These are phyloP conservation scores for Syrmaticus mikado DNA, from an alignment of 2,113 vertebrate species.

Conservation along the genomic window DNA sequence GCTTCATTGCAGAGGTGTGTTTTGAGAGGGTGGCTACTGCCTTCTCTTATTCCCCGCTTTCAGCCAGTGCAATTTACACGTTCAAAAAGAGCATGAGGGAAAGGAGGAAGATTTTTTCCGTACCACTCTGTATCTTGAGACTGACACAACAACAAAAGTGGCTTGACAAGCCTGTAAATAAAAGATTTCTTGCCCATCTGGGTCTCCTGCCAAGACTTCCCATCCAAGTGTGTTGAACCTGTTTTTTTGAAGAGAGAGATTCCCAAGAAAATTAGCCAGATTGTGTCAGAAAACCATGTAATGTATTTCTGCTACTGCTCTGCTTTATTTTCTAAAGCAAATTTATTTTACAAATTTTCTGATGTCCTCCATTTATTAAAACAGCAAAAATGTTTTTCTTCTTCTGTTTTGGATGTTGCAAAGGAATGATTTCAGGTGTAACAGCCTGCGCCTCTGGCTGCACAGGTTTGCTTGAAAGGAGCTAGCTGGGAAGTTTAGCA, in stretches of 20 bases:
- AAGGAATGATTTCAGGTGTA: neutral
- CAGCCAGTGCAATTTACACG: neutral
- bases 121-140: neutral
- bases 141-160: neutral
- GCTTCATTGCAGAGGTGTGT: neutral
- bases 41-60: neutral
- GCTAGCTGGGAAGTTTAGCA: neutral
- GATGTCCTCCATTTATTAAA: neutral
- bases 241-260: neutral
- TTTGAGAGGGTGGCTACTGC: neutral
- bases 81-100: too few relatives aligned
- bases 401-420: neutral
- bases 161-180: neutral
- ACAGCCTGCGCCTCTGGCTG: neutral
- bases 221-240: neutral
- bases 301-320: neutral
- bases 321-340: neutral
- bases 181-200: neutral
- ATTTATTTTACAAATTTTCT: neutral
- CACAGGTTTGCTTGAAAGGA: neutral
- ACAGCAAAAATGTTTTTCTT: neutral
- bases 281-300: neutral
- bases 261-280: neutral
- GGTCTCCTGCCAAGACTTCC: neutral
- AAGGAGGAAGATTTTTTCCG: neutral